Percentiles rank a stretch among this genome's conserved stretches.
Conservation (phyloP, 2,797 vertebrate species). For the Sebastes vulpes region DNA sequence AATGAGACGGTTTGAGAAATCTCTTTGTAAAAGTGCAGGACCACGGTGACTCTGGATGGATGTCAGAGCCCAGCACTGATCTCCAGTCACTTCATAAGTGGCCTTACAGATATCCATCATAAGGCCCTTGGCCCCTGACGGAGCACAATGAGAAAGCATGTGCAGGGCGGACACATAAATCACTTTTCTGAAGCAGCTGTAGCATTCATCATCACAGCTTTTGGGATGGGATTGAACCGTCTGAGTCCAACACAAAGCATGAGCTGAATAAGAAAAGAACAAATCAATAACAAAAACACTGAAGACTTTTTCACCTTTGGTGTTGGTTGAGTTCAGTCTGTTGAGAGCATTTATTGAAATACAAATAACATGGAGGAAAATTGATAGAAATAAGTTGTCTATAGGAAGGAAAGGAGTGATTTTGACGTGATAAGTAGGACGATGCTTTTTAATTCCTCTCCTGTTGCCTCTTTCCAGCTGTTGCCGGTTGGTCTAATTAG, state of each 20-base stretch:
- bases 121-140: neutral
- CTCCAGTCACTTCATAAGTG: conserved; percentile 8
- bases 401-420: neutral
- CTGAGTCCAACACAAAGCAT: neutral
- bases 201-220: conserved; percentile 32
- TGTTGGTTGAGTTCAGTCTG: neutral
- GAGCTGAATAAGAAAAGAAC: neutral
- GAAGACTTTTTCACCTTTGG: neutral
- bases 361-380: neutral
- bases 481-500: conserved; percentile 30
- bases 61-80: neutral
- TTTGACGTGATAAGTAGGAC: conserved; percentile 9
- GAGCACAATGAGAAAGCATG: neutral
- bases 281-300: neutral
- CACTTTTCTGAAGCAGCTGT: conserved; percentile 3
- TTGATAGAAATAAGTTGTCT: neutral
- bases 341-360: neutral
- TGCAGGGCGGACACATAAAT: conserved; percentile 30
- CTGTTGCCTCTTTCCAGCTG: conserved; percentile 28
- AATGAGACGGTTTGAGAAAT: neutral
- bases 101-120: conserved; percentile 31
- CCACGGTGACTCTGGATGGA: conserved; percentile 34
- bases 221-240: neutral
- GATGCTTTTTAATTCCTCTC: neutral
- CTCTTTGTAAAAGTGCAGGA: neutral